phyloP scores from a whole-genome alignment of 2,888 invertebrate genomes.

The Aleiodes leptofemur region DNA sequence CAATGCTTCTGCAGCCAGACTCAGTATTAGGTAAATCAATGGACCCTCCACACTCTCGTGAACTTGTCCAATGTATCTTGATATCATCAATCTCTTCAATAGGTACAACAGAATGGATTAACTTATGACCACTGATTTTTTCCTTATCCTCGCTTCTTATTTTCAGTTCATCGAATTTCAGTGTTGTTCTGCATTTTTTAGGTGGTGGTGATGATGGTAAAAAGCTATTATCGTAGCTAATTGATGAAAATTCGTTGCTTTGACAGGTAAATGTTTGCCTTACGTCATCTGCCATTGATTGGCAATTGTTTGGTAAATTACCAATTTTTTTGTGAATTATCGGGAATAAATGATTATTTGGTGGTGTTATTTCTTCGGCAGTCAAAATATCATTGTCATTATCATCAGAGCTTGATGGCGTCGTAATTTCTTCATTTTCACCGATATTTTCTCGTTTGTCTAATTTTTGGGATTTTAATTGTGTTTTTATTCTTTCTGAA shows the following conservation, averaged over 20 bases:
- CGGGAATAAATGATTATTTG: not conserved
- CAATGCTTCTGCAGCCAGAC: slow-evolving; percentile 48
- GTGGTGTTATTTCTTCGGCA: too few species aligned
- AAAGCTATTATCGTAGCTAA: not conserved
- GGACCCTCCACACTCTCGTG: slow-evolving; percentile 49
- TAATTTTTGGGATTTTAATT: not conserved
- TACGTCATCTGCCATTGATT: not conserved
- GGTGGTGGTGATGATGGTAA: slow-evolving; percentile 43
- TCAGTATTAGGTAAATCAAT: slow-evolving; percentile 57
- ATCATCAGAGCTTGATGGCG: not conserved
- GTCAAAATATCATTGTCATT: too few species aligned
- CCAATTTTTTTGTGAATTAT: slow-evolving; percentile 32
- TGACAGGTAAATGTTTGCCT: not conserved
- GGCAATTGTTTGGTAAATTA: not conserved
- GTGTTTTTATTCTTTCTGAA: not conserved
- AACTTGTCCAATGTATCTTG: slow-evolving; percentile 46
- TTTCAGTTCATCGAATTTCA: slow-evolving; percentile 51
- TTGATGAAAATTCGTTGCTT: not conserved
- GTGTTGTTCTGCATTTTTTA: slow-evolving; percentile 53
- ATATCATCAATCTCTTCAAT: slow-evolving; percentile 18
- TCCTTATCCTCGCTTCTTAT: not conserved
- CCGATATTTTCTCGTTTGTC: not conserved
- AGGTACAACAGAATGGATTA: not conserved
- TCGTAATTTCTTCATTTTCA: too few species aligned
- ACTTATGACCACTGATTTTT: not conserved